Conservation (phyloP, 2,797 vertebrate genomes). For the Danio tinwini region DNA sequence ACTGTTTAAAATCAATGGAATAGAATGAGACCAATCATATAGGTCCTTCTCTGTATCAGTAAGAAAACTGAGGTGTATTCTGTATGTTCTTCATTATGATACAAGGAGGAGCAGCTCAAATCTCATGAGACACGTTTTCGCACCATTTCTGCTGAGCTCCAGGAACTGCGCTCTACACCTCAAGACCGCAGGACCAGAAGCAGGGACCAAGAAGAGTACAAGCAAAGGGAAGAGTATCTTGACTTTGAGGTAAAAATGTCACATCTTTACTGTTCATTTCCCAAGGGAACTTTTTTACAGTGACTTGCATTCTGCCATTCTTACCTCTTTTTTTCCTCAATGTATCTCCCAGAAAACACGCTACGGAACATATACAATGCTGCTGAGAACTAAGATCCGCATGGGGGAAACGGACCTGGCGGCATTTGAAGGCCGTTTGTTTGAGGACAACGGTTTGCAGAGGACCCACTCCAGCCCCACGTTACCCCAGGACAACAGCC, state of each 20-base stretch:
- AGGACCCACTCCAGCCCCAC: slow-evolving; percentile 87
- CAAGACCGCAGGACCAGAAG: slow-evolving; percentile 87
- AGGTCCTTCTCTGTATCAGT: too few species aligned
- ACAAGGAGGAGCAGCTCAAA: slow-evolving; percentile 92
- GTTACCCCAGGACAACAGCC: slow-evolving; percentile 77
- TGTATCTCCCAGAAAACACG: slow-evolving; percentile 87
- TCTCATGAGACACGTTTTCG: slow-evolving; percentile 90
- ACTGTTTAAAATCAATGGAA: too few species aligned
- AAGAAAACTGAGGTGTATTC: too few species aligned
- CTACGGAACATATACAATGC: slow-evolving; percentile 90
- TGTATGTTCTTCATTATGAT: background rate
- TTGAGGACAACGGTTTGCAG: slow-evolving; percentile 83
- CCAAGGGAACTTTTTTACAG: background rate
- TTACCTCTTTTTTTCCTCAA: background rate
- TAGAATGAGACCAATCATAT: too few species aligned
- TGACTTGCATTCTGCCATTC: background rate
- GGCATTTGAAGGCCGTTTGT: slow-evolving; percentile 85
- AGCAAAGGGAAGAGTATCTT: slow-evolving; percentile 91
- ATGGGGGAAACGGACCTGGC: slow-evolving; percentile 85
- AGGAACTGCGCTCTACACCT: slow-evolving; percentile 80
- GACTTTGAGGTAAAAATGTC: slow-evolving; percentile 89
- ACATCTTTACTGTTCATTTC: background rate
- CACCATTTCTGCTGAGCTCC: slow-evolving; percentile 84
- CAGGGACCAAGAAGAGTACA: slow-evolving; percentile 91
- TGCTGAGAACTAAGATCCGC: slow-evolving; percentile 90